phyloP scores from a whole-genome alignment of 1,140 invertebrate species.

The Pomacea maculata region DNA sequence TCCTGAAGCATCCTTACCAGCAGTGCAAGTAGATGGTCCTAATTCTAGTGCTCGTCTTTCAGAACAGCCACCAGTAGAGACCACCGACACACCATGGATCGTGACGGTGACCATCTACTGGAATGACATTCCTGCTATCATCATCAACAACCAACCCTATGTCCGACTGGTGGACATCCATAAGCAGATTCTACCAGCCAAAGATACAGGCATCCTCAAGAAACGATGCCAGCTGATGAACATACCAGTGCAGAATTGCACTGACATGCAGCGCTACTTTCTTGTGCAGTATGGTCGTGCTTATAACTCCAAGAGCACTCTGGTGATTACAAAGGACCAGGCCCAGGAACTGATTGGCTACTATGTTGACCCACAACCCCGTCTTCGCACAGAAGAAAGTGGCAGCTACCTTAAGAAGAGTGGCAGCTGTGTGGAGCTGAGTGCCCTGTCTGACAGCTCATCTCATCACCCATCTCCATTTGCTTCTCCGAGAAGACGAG shows the following conservation, averaged over 20 bases:
- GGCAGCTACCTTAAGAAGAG: slow-evolving; percentile 5
- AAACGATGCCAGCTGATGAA: slow-evolving; percentile 62
- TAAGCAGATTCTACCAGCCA: slow-evolving; percentile 64
- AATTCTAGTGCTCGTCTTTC: slow-evolving; percentile 9
- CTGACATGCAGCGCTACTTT: slow-evolving; percentile 65
- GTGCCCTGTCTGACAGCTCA: slow-evolving; percentile 1
- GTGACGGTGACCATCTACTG: slow-evolving; percentile 62
- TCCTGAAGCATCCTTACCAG: slow-evolving; percentile 25
- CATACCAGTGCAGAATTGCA: slow-evolving; percentile 59
- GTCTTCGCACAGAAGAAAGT: slow-evolving; percentile 33
- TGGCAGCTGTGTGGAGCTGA: slow-evolving; percentile 12
- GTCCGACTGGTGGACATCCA: slow-evolving; percentile 64
- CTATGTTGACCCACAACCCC: slow-evolving; percentile 59
- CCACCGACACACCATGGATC: slow-evolving; percentile 53
- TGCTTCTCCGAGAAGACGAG: slow-evolving; percentile 15
- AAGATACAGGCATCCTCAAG: slow-evolving; percentile 65
- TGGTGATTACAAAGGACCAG: slow-evolving; percentile 60
- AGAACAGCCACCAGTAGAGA: background rate
- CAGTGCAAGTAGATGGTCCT: background rate
- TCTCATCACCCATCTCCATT: background rate
- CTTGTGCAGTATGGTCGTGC: slow-evolving; percentile 62
- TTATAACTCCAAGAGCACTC: slow-evolving; percentile 61
- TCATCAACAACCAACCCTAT: slow-evolving; percentile 58
- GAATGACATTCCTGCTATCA: slow-evolving; percentile 63
- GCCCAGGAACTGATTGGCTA: slow-evolving; percentile 60